Base-by-base conservation (phyloP, 2,113 vertebrate genomes). In the Chelonoidis abingdonii region DNA sequence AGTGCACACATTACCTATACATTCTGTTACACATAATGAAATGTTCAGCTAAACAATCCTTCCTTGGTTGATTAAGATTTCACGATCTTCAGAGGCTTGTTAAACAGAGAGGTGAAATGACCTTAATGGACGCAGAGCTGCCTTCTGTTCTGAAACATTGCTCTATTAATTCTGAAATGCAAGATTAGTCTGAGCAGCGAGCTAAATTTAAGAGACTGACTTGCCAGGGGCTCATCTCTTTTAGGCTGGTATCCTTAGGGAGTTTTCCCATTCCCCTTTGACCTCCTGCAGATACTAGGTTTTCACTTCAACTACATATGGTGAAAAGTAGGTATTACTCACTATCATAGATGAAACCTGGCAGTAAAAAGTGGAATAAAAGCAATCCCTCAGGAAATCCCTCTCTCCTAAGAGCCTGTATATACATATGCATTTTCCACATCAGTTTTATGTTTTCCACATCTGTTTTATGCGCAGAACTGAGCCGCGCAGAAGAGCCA, bases 281-380 rank as follows among this genome's bases (percentile, higher is more conserved):
- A 75, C 62, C 95, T 97, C 82, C 90, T 95, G 31, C 92, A 89
- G 83, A 93, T 76, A 92, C 80, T 90, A 80, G 84, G 88, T 94
- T 93, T 94, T 92, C 92, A 38, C 53, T 95, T 93, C 94, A 87
- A 88, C 93, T 50, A 95, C 91, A 76, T 5, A 1, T 65, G 57
- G 57, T 83, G 83, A 87, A 92, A 95, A 81, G 80, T 17, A 83
- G 27, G 62, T 83, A 54, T 84, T 95, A 87, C 84, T 93, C 92
- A 91, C 92, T 93, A 95, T 96, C 16, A 0, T 82, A 89, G 87
- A 84, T 89, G 87, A 97, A 96, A 94, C 52, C 13, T 91, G 69
- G 89, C 88, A 94, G 92, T 94, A 97, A 96, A 93, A 91, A 96
- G 86, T 53, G 38, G 31, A 94, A 83, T 94, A 86, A 95, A 95